Conservation (phyloP, 2,113 vertebrate genomes). For the Chamaetylas fuelleborni region DNA sequence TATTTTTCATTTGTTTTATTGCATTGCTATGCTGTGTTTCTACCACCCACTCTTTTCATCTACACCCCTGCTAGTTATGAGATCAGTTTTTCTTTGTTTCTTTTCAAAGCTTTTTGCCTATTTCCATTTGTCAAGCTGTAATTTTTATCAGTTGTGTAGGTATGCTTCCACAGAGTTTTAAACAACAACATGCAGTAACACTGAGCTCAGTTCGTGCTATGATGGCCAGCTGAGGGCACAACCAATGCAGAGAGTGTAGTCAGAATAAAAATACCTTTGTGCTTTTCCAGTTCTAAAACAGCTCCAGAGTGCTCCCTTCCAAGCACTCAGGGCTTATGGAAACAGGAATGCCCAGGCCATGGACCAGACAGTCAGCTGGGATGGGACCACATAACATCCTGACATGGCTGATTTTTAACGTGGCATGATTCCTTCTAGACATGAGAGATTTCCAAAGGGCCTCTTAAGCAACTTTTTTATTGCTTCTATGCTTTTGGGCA, state of each 20-base stretch:
- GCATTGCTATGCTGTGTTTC: neutral
- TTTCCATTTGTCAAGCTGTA: neutral
- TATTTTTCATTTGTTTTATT: neutral
- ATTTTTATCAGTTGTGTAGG: neutral
- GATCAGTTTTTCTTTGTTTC: neutral
- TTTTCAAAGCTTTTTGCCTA: neutral
- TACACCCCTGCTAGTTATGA: neutral
- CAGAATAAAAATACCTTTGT: neutral
- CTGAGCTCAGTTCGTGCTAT: neutral
- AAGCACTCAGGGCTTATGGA: neutral
- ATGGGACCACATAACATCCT: neutral
- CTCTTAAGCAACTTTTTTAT: neutral
- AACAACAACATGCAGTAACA: neutral
- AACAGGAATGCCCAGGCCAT: neutral
- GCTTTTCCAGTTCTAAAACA: neutral
- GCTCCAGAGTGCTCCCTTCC: neutral
- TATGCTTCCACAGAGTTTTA: neutral
- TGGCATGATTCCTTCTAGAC: neutral
- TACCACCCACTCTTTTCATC: neutral
- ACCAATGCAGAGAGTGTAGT: neutral
- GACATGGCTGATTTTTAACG: neutral
- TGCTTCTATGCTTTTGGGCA: neutral
- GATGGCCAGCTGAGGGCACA: neutral
- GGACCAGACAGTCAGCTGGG: neutral
- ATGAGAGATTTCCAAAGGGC: neutral